phyloP scores from a whole-genome alignment of 2,888 invertebrate species.

The Lottia scabra region DNA sequence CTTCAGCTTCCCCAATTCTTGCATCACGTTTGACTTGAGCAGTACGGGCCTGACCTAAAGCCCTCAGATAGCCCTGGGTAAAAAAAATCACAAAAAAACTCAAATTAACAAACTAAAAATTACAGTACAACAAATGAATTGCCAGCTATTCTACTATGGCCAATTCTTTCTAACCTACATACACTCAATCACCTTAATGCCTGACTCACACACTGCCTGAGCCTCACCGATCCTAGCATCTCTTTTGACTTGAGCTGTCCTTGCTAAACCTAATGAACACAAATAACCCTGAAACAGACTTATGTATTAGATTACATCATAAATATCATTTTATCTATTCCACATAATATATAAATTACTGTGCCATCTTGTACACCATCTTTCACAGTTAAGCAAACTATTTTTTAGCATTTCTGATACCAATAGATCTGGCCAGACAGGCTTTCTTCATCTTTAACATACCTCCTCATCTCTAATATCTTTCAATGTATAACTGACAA shows the following conservation, averaged over 20 bases:
- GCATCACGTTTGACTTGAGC: conserved; percentile 80
- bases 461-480: conserved; percentile 70
- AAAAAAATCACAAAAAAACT: conserved; percentile 31
- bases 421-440: too few species aligned
- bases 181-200: conserved; percentile 75
- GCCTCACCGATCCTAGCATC: conserved; percentile 97
- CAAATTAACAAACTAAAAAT: not conserved
- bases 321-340: too few species aligned
- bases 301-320: not conserved
- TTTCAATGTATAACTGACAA: conserved; percentile 70
- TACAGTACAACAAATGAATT: too few species aligned
- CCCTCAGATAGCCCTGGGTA: conserved; percentile 87
- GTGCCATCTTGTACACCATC: too few species aligned
- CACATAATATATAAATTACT: too few species aligned
- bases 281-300: conserved; percentile 81
- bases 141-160: too few species aligned
- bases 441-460: conserved; percentile 5
- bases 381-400: too few species aligned
- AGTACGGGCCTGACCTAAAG: conserved; percentile 76
- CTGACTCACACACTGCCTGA: conserved; percentile 87
- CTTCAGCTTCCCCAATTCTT: conserved; percentile 96
- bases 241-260: conserved; percentile 70
- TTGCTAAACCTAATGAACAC: conserved; percentile 79
- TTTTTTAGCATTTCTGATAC: too few species aligned
- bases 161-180: too few species aligned